Percentiles rank a stretch among this genome's conserved stretches.
Evolutionary conservation across 2,888 invertebrate species (phyloP).

Genomic region (Xanthorhoe designata): DNA sequence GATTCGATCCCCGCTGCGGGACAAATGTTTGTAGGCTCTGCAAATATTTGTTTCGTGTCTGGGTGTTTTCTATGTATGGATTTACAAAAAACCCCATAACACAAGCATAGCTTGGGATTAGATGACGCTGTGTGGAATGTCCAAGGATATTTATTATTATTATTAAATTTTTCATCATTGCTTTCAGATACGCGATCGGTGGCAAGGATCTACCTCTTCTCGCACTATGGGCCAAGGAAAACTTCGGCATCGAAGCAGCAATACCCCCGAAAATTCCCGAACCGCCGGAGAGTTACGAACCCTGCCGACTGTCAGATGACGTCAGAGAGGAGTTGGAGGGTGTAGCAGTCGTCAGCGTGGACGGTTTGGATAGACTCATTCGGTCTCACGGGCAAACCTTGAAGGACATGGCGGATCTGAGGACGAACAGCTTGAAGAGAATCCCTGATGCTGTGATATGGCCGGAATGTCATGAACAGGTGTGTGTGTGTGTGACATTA

Average conservation of each 20-base stretch:
- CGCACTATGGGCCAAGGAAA: constrained; percentile 91
- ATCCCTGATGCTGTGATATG: constrained; percentile 98
- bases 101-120: too few relatives aligned
- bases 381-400: constrained; percentile 97
- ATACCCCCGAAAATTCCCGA: constrained; percentile 74
- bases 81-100: too few relatives aligned
- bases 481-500: too few relatives aligned
- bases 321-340: constrained; percentile 86
- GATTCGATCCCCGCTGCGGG: too few relatives aligned
- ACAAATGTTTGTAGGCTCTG: too few relatives aligned
- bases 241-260: constrained; percentile 88
- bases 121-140: too few relatives aligned
- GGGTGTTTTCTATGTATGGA: too few relatives aligned
- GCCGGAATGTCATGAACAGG: constrained; percentile 94
- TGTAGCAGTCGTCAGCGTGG: constrained; percentile 75
- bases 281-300: constrained; percentile 87
- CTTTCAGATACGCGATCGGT: constrained; percentile 90
- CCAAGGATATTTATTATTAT: too few relatives aligned
- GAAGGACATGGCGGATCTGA: constrained; percentile 93
- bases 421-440: constrained; percentile 90
- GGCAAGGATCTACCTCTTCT: constrained; percentile 91
- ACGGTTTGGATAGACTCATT: constrained; percentile 93
- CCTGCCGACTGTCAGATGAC: constrained; percentile 86
- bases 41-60: too few relatives aligned
- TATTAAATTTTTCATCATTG: neutral